phyloP scores from a whole-genome alignment of 2,113 vertebrate species.

The Apus apus region DNA sequence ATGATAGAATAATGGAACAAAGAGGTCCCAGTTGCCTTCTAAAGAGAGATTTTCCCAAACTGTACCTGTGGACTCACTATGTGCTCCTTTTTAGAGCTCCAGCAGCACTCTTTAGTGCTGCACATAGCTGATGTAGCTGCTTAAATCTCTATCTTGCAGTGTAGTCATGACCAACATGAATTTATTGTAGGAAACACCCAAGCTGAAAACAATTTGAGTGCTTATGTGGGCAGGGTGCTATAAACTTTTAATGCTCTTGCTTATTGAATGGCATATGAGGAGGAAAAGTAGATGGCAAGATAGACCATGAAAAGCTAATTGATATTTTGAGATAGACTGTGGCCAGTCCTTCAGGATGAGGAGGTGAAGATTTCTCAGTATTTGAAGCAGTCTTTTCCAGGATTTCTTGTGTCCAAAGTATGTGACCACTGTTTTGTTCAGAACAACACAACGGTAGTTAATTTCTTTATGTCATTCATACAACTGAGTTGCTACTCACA shows the following conservation, averaged over 20 bases:
- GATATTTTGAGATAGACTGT: background rate
- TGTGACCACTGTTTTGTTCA: background rate
- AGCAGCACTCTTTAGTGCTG: background rate
- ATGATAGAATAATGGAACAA: background rate
- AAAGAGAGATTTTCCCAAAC: background rate
- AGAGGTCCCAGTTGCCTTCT: background rate
- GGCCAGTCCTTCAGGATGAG: background rate
- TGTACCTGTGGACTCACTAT: background rate
- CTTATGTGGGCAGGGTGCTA: background rate
- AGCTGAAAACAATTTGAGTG: background rate
- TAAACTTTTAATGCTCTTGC: background rate
- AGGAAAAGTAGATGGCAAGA: background rate
- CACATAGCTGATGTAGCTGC: background rate
- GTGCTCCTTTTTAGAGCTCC: background rate
- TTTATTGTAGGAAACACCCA: background rate
- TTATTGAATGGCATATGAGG: background rate
- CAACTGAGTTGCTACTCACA: background rate
- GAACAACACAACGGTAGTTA: background rate
- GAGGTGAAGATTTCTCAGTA: background rate
- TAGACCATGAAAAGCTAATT: background rate
- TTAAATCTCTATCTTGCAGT: background rate
- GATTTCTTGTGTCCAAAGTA: background rate
- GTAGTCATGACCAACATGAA: background rate
- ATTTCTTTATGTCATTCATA: background rate
- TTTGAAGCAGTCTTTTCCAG: background rate